Evolutionary conservation across 1,140 invertebrate genomes (phyloP).

Genomic region (Drosophila sucinea): DNA sequence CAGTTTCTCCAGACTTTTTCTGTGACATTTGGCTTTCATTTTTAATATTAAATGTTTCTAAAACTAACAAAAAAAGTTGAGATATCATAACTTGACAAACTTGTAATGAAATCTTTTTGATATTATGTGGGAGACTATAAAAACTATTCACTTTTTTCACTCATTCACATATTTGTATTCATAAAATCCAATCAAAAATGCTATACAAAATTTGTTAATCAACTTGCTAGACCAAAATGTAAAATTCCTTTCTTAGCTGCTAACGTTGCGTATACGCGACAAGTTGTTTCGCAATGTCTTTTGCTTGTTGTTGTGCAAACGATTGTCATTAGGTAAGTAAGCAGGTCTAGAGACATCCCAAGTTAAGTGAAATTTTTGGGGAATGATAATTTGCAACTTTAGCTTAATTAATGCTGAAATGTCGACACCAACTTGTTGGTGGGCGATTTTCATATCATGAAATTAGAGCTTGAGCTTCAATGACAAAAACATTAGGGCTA

Average conservation of each 20-base stretch:
- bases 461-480: background rate
- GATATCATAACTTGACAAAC: no score
- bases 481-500: background rate
- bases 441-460: background rate
- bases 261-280: background rate
- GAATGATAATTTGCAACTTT: background rate
- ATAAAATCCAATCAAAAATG: no score
- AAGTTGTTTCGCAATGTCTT: background rate
- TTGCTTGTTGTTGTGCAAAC: constrained; percentile 46
- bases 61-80: no score
- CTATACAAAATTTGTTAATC: no score
- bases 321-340: constrained; percentile 53
- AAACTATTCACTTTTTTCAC: no score
- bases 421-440: background rate
- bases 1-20: no score
- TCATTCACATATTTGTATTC: no score
- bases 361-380: background rate
- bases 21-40: no score
- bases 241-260: background rate
- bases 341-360: constrained; percentile 50
- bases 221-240: no score
- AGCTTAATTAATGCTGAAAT: constrained; percentile 2
- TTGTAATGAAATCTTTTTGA: no score
- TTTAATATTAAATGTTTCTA: no score
- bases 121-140: no score